Conservation (phyloP, 2,797 vertebrate genomes). For the Hoplostethus atlanticus region DNA sequence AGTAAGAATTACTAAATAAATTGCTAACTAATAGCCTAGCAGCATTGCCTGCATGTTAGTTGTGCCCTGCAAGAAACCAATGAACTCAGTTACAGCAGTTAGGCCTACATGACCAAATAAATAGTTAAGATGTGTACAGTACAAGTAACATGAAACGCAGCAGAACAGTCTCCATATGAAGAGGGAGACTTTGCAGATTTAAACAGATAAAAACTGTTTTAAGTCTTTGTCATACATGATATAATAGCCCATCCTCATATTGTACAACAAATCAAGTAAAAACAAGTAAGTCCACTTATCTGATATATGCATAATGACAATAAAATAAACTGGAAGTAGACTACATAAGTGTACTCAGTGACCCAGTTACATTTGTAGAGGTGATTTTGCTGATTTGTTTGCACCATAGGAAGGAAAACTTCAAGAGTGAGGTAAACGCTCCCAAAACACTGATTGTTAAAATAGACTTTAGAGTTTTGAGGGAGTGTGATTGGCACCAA, state of each 20-base stretch:
- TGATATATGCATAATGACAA: too few relatives aligned
- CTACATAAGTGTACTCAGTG: not conserved
- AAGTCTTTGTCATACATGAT: not conserved
- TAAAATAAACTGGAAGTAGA: not conserved
- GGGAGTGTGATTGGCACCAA: not conserved
- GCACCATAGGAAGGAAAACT: too few relatives aligned
- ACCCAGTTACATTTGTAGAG: not conserved
- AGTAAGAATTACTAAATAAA: not conserved
- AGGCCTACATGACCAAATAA: not conserved
- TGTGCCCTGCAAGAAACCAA: not conserved
- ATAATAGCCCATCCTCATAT: not conserved
- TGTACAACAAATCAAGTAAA: constrained; percentile 3
- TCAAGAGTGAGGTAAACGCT: not conserved
- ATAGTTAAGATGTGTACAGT: not conserved
- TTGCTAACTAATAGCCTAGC: not conserved
- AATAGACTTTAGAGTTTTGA: not conserved
- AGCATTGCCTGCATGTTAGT: not conserved
- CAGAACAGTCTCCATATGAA: not conserved
- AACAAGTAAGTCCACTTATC: not conserved
- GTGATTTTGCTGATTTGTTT: not conserved
- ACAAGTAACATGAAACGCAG: constrained; percentile 5
- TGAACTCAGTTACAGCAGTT: not conserved
- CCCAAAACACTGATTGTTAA: not conserved
- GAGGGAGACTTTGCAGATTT: not conserved
- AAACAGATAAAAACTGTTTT: constrained; percentile 1